phyloP scores from a whole-genome alignment of 2,797 vertebrate species.

The Poecilia picta region DNA sequence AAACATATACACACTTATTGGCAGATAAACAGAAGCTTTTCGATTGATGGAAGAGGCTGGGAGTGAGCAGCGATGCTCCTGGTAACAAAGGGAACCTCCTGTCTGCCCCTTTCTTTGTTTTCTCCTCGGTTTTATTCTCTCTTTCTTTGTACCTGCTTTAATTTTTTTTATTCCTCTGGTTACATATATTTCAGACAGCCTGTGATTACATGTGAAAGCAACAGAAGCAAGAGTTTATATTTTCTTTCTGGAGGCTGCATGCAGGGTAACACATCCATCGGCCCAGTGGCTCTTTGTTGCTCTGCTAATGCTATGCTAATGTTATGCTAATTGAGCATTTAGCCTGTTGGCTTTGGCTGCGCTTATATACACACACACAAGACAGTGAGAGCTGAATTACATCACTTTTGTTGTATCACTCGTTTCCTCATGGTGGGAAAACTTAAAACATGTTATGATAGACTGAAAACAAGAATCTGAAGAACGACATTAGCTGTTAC shows the following conservation, averaged over 20 bases:
- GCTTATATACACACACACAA: constrained; percentile 13
- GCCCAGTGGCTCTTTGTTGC: constrained; percentile 28
- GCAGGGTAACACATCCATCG: constrained; percentile 23
- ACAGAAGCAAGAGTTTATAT: constrained; percentile 22
- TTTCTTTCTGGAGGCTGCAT: constrained; percentile 4
- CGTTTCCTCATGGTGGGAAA: constrained; percentile 6
- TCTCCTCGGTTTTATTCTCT: background rate
- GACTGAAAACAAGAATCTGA: background rate
- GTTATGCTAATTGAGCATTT: constrained; percentile 55
- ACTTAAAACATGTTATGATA: background rate
- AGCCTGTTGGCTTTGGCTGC: constrained; percentile 32
- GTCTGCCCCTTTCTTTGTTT: constrained; percentile 20
- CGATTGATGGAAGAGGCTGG: constrained; percentile 47
- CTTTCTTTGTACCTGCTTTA: background rate
- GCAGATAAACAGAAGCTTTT: constrained; percentile 22
- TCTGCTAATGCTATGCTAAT: constrained; percentile 59
- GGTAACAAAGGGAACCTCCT: constrained; percentile 55
- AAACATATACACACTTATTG: constrained; percentile 15
- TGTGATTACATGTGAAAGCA: constrained; percentile 23
- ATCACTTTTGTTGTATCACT: constrained; percentile 32
- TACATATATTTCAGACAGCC: constrained; percentile 18
- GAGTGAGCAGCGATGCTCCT: constrained; percentile 39
- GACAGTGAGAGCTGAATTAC: constrained; percentile 29
- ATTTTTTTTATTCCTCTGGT: constrained; percentile 30
- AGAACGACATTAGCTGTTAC: background rate